Conservation (phyloP, 2,797 vertebrate genomes). For the Orientallactaga sibirica region DNA sequence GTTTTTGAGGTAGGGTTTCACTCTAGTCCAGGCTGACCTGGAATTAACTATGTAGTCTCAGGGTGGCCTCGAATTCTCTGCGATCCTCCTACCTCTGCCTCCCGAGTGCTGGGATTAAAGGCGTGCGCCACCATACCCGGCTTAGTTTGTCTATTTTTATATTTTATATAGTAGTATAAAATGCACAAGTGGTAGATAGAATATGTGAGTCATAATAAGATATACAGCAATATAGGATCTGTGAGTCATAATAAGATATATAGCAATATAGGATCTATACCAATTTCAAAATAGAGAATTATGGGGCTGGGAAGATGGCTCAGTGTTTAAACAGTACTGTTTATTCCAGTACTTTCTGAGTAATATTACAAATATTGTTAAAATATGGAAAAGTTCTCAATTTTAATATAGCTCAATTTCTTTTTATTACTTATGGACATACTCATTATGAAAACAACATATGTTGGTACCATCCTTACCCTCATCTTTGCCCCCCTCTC, state of each 20-base stretch:
- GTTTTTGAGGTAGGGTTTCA: too few species aligned
- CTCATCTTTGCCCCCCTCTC: too few species aligned
- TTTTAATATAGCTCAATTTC: neutral
- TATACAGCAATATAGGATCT: neutral
- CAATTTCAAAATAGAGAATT: neutral
- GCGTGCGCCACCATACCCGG: too few species aligned
- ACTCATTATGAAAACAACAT: too few species aligned
- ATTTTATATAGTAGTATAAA: neutral
- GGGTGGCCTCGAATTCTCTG: too few species aligned
- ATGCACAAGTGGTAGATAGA: neutral
- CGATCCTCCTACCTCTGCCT: too few species aligned
- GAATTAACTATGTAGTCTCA: too few species aligned
- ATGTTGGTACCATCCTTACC: too few species aligned
- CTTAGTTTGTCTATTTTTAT: neutral
- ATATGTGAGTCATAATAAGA: neutral
- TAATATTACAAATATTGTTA: neutral
- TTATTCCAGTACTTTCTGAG: neutral
- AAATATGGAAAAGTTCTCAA: neutral
- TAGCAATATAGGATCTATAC: neutral
- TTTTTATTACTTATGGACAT: neutral
- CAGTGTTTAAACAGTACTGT: neutral
- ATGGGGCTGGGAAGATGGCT: too few species aligned
- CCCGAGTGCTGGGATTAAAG: too few species aligned
- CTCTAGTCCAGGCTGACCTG: too few species aligned
- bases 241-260: neutral